Evolutionary conservation across 2,888 invertebrate genomes (phyloP), one percentile per base, ranked within the genome.

Genomic region (Meiosimyza decipiens): DNA sequence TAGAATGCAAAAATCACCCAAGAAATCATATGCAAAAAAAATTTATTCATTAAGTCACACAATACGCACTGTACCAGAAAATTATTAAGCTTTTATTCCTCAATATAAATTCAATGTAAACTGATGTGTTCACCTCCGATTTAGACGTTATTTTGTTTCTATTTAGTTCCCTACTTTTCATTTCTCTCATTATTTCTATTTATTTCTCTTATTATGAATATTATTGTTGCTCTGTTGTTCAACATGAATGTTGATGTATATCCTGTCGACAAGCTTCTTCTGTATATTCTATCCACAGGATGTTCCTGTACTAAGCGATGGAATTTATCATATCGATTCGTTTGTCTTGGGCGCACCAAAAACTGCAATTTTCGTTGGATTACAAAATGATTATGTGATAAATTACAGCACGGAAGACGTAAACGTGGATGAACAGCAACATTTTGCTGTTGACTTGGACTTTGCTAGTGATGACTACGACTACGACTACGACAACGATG

Each of bases 311-410:
- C 77, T 82, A 71, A 33, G n/a, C 16, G 79, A 82, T 78, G 84
- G 84, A 77, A 79, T 85, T 79, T 85, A 82, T 83, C 85, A 85
- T 79, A 86, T 86, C 80, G 86, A 86, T 78, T 82, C 84, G 73
- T 86, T 84, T 77, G 80, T 86, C 55, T 78, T 83, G 80, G 85
- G 82, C 64, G 84, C 84, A 72, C 85, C 85, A 15, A 86, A 85
- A 79, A 81, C 85, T 72, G 85, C 86, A 52, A 82, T 86, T 77
- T 85, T 84, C 79, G 85, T 86, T 77, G 86, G 85, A 80, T 81
- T 86, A 76, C 85, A 83, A 72, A 84, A 84, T 77, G 85, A 85
- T 81, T 83, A 81, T 76, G 77, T 81, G 70, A 82, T 82, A 77
- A 80, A 77, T 54, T 82, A 81, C 62, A 74, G 71, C 67, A 16